Conservation (phyloP, 2,888 invertebrate species). For the Microplitis manilae region DNA sequence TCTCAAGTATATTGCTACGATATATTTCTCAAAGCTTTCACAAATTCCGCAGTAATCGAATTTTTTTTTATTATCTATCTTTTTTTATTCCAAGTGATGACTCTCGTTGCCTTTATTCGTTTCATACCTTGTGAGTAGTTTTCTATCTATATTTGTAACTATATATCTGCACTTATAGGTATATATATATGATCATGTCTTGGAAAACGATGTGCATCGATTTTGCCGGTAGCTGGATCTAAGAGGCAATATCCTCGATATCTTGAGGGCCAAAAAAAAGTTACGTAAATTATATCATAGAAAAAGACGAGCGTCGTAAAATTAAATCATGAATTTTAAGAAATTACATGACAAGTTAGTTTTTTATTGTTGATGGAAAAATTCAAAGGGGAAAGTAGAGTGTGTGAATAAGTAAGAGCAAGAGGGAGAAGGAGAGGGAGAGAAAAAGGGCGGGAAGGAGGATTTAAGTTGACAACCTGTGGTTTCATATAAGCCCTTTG, state of each 20-base stretch:
- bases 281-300: background rate
- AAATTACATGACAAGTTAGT: background rate
- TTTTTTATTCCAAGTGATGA: background rate
- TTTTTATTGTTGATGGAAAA: slow-evolving; percentile 17
- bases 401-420: slow-evolving; percentile 33
- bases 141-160: too few relatives aligned
- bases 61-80: background rate
- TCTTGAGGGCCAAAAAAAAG: background rate
- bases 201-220: background rate
- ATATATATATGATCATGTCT: background rate
- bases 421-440: background rate
- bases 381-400: background rate
- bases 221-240: background rate
- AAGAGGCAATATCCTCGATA: background rate
- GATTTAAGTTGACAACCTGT: slow-evolving; percentile 13
- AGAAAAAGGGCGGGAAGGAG: slow-evolving; percentile 10
- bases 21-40: background rate
- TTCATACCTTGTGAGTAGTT: background rate
- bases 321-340: background rate
- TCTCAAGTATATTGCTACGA: background rate
- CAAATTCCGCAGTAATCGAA: background rate
- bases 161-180: too few relatives aligned
- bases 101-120: background rate
- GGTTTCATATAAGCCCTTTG: slow-evolving; percentile 16
- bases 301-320: background rate